These are phyloP conservation scores for Caenorhabditis elegans DNA, from an alignment of 1,140 invertebrate species.

Conservation along the genomic window WBcel235 BX284604.4:8059001-8059500, in stretches of 20 bases:
- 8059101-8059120: too few relatives aligned
- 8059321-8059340: constrained; percentile 26
- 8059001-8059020: too few relatives aligned
- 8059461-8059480: too few relatives aligned
- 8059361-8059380: too few relatives aligned
- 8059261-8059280: neutral
- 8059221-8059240: neutral
- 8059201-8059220: neutral
- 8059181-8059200: constrained; percentile 8
- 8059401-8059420: too few relatives aligned
- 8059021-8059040: neutral
- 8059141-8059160: constrained; percentile 32
- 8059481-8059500: too few relatives aligned
- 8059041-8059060: neutral
- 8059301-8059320: constrained; percentile 30
- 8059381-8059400: too few relatives aligned
- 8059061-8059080: neutral
- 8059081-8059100: neutral
- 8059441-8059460: too few relatives aligned
- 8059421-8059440: too few relatives aligned
- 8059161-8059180: constrained; percentile 1
- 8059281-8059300: neutral
- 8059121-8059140: neutral
- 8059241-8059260: neutral
- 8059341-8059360: neutral